Evolutionary conservation across 2,113 vertebrate species (phyloP).

Genomic region (Clarias gariepinus): DNA sequence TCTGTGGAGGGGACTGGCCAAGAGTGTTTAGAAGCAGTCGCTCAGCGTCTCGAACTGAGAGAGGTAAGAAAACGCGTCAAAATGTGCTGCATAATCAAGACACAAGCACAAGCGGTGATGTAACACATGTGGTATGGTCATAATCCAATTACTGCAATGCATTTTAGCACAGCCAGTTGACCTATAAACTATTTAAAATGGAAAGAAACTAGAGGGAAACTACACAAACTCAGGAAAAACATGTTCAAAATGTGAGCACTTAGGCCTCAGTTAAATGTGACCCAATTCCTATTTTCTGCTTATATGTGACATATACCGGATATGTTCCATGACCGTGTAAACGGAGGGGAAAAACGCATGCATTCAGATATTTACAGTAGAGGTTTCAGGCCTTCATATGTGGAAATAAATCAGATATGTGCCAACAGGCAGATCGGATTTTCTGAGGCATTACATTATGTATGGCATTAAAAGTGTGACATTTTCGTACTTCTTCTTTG

Average conservation of each 20-base stretch:
- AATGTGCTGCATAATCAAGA: neutral
- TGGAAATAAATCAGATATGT: too few species aligned
- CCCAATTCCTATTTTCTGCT: too few species aligned
- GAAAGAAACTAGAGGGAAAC: neutral
- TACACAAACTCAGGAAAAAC: neutral
- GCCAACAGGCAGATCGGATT: neutral
- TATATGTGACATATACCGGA: too few species aligned
- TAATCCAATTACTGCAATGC: neutral
- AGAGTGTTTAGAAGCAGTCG: slow-evolving; percentile 94
- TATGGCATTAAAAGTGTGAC: too few species aligned
- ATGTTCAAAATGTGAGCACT: too few species aligned
- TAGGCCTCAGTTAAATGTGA: too few species aligned
- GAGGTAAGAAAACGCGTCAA: slow-evolving; percentile 24
- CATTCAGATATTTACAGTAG: too few species aligned
- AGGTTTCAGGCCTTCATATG: too few species aligned
- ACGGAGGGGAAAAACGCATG: too few species aligned
- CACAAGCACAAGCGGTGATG: neutral
- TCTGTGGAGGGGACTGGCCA: slow-evolving; percentile 95
- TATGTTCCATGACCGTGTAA: neutral
- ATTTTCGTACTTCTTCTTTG: too few species aligned
- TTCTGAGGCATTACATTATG: too few species aligned
- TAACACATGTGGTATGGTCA: neutral
- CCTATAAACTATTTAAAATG: neutral
- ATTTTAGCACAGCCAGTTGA: neutral
- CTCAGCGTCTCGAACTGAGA: slow-evolving; percentile 81